phyloP scores from a whole-genome alignment of 2,888 invertebrate genomes.

The Chaetogeoica ovagalla region DNA sequence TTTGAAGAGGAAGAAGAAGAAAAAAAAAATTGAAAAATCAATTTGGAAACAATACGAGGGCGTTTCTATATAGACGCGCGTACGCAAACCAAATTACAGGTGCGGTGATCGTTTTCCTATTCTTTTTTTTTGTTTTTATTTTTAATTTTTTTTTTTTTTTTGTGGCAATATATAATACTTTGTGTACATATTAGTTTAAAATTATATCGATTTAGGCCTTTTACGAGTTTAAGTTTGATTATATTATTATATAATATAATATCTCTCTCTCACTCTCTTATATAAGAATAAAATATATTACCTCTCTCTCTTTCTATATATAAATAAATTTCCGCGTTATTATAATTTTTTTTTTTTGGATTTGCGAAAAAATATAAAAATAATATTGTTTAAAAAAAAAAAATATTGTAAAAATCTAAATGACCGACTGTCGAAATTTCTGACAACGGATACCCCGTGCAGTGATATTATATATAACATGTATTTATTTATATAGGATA shows the following conservation, averaged over 20 bases:
- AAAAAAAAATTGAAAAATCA: background rate
- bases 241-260: conserved; percentile 27
- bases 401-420: background rate
- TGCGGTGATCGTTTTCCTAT: conserved; percentile 53
- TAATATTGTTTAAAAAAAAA: background rate
- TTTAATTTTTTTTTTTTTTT: conserved; percentile 30
- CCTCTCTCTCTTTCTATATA: too few species aligned
- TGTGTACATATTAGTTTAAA: conserved; percentile 28
- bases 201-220: conserved; percentile 18
- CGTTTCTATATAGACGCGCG: conserved; percentile 16
- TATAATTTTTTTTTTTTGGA: too few species aligned
- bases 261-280: conserved; percentile 10
- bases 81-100: conserved; percentile 43
- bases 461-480: conserved; percentile 8
- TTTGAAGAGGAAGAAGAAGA: background rate
- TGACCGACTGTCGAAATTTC: background rate
- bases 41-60: conserved; percentile 15
- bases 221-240: conserved; percentile 45
- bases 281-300: background rate
- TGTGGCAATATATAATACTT: conserved; percentile 43
- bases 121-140: conserved; percentile 45
- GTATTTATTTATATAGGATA: conserved; percentile 28
- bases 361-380: background rate
- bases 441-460: background rate
- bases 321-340: too few species aligned